Percentiles rank a stretch among this genome's conserved stretches.
Conservation (phyloP, 2,797 vertebrate species). For the Typhlichthys eigenmanni region DNA sequence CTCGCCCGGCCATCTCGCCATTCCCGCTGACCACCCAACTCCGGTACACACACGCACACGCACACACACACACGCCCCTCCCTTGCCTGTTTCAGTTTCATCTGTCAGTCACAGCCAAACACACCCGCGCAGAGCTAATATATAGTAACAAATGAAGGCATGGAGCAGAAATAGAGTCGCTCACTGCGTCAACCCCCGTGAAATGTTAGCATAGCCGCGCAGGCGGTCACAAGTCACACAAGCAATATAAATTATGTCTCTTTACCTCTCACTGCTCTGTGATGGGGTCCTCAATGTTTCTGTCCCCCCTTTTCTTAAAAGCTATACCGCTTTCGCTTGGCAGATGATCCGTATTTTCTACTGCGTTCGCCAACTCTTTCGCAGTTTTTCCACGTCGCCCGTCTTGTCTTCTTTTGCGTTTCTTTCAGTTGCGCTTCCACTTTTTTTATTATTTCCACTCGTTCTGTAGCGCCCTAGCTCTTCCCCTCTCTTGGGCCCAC, state of each 20-base stretch:
- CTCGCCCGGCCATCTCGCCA: no score
- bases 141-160: conserved; percentile 65
- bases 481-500: conserved; percentile 67
- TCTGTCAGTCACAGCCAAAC: conserved; percentile 71
- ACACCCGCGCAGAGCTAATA: conserved; percentile 55
- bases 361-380: neutral
- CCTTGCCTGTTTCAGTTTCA: conserved; percentile 68
- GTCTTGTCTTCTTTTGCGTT: conserved; percentile 6
- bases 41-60: conserved; percentile 9
- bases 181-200: conserved; percentile 19
- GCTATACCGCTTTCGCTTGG: conserved; percentile 15
- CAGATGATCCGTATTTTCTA: conserved; percentile 17
- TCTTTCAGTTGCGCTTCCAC: neutral
- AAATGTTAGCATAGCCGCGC: conserved; percentile 1
- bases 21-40: neutral
- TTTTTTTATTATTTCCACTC: conserved; percentile 52
- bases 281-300: conserved; percentile 36
- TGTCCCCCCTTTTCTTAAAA: conserved; percentile 15
- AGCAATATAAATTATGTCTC: conserved; percentile 1
- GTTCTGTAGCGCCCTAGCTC: conserved; percentile 38
- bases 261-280: conserved; percentile 55
- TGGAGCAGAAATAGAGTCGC: conserved; percentile 59
- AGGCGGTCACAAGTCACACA: neutral
- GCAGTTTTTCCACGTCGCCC: conserved; percentile 3
- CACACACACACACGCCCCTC: conserved; percentile 38